Conservation (phyloP, 2,888 invertebrate genomes). For the Gasteruption jaculator region DNA sequence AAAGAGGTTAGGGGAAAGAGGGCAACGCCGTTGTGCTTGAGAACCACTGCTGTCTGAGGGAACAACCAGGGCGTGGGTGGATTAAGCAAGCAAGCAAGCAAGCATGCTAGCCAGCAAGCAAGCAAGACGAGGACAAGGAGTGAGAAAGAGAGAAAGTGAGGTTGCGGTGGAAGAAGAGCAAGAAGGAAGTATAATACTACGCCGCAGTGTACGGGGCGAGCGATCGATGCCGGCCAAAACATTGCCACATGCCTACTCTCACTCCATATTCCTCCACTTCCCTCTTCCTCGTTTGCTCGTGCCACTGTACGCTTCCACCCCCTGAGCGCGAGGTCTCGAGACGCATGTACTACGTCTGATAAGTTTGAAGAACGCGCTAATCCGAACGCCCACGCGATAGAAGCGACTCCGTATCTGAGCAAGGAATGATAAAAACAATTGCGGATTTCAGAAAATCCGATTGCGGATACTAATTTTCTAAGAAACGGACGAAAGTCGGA, state of each 20-base stretch:
- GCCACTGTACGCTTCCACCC: conserved; percentile 5
- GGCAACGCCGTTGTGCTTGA: too few relatives aligned
- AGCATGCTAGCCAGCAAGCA: conserved; percentile 13
- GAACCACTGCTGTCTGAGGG: conserved; percentile 40
- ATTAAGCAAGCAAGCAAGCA: conserved; percentile 35
- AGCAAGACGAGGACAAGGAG: conserved; percentile 8
- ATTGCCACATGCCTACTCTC: conserved; percentile 48
- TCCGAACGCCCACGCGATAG: too few relatives aligned
- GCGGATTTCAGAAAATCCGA: too few relatives aligned
- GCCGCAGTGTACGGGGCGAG: conserved; percentile 39
- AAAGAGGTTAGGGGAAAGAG: too few relatives aligned
- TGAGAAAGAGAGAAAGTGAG: conserved; percentile 12
- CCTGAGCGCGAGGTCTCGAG: too few relatives aligned
- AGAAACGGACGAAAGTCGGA: too few relatives aligned
- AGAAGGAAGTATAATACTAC: conserved; percentile 35
- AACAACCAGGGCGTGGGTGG: conserved; percentile 48
- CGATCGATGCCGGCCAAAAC: conserved; percentile 52
- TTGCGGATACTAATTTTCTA: too few relatives aligned
- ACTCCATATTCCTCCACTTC: conserved; percentile 9
- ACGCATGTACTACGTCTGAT: too few relatives aligned
- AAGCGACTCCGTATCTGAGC: too few relatives aligned
- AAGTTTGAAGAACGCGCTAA: too few relatives aligned
- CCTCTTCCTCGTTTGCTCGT: too few relatives aligned
- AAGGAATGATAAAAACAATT: too few relatives aligned
- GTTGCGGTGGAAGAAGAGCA: conserved; percentile 16